Evolutionary conservation across 2,113 vertebrate genomes (phyloP).

Genomic region (Actenoides hombroni): DNA sequence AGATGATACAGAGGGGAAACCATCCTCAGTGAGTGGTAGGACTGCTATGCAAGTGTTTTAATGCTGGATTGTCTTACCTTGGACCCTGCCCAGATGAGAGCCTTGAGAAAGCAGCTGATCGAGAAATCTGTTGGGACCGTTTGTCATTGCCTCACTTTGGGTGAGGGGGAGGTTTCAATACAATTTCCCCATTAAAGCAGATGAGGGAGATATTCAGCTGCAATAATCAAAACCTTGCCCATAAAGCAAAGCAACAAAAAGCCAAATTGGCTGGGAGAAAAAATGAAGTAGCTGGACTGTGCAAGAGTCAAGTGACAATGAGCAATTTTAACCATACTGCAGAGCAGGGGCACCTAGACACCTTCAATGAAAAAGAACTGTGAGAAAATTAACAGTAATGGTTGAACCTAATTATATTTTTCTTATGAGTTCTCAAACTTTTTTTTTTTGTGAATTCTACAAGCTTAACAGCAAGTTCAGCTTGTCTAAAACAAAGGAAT

Average conservation of each 20-base stretch:
- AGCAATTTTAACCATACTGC: neutral
- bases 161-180: neutral
- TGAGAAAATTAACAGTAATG: too few relatives aligned
- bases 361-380: too few relatives aligned
- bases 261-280: neutral
- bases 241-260: neutral
- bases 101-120: constrained; percentile 2
- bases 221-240: neutral
- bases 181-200: neutral
- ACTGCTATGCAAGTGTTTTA: neutral
- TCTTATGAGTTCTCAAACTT: too few relatives aligned
- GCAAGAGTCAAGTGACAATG: neutral
- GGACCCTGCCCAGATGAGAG: neutral
- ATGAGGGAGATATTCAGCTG: neutral
- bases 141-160: neutral
- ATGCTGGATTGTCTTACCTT: neutral
- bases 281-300: neutral
- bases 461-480: too few relatives aligned
- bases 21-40: too few relatives aligned
- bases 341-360: too few relatives aligned
- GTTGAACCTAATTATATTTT: too few relatives aligned
- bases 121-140: neutral
- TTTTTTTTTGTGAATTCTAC: too few relatives aligned
- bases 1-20: too few relatives aligned
- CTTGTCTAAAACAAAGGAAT: too few relatives aligned